A percentile compares a stretch with the other conserved stretches of the same genome.
Evolutionary conservation across 2,113 vertebrate genomes (phyloP).

Genomic region (Hippoglossus stenolepis): DNA sequence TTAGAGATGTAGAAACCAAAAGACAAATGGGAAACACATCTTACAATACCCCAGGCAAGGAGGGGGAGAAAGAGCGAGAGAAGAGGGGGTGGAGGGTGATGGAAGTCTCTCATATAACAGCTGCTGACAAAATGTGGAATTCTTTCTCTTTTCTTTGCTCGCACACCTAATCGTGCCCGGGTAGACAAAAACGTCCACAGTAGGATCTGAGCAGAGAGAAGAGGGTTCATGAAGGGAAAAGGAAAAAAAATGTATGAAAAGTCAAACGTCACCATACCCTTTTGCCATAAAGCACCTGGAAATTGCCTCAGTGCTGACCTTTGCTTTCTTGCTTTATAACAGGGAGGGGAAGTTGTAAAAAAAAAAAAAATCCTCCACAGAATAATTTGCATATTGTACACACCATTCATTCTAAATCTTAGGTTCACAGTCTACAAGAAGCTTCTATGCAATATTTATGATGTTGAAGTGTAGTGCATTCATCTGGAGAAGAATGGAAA

Average conservation of each 20-base stretch:
- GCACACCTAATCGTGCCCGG: neutral
- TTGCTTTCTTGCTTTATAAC: no score
- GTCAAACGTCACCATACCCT: constrained; percentile 51
- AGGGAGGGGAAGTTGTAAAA: constrained; percentile 6
- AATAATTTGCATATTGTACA: constrained; percentile 8
- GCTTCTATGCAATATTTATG: neutral
- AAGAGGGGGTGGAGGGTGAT: neutral
- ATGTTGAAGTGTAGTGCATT: neutral
- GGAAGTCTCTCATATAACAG: constrained; percentile 36
- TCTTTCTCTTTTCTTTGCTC: constrained; percentile 44
- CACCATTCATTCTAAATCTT: neutral
- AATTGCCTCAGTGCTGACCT: constrained; percentile 11
- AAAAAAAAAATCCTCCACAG: neutral
- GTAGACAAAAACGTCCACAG: constrained; percentile 43
- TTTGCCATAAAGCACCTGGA: constrained; percentile 7
- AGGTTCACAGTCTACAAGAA: neutral
- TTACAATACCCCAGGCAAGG: constrained; percentile 24
- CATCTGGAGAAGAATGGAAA: constrained; percentile 2
- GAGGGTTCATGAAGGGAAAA: constrained; percentile 20
- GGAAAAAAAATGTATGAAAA: constrained; percentile 11
- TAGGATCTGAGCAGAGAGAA: constrained; percentile 42
- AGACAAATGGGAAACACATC: constrained; percentile 40
- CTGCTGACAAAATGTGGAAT: constrained; percentile 47
- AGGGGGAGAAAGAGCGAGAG: constrained; percentile 16
- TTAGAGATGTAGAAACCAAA: constrained; percentile 27